These are phyloP conservation scores for Leptinotarsa defecta DNA, from an alignment of 1,140 invertebrate genomes.

Conservation along the genomic window DNA sequence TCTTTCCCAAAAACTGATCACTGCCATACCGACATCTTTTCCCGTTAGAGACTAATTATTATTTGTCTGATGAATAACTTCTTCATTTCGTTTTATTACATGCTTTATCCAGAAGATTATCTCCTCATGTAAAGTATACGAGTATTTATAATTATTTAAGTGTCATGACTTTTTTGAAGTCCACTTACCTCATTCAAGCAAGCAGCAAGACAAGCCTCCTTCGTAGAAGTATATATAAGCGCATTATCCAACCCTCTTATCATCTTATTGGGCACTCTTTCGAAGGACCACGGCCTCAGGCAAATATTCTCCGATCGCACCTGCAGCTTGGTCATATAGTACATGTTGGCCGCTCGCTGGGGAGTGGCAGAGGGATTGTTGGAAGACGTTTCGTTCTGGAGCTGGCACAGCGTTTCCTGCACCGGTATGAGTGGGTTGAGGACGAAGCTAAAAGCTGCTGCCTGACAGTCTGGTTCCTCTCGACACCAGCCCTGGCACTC, in stretches of 20 bases:
- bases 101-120: no score
- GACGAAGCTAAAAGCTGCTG: slow-evolving; percentile 89
- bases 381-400: slow-evolving; percentile 81
- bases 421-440: slow-evolving; percentile 88
- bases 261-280: slow-evolving; percentile 89
- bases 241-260: slow-evolving; percentile 88
- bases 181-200: slow-evolving; percentile 83
- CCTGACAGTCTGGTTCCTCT: slow-evolving; percentile 88
- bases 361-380: slow-evolving; percentile 83
- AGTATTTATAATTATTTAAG: no score
- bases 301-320: slow-evolving; percentile 90
- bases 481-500: slow-evolving; percentile 94
- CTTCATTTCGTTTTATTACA: no score
- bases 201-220: slow-evolving; percentile 89
- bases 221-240: slow-evolving; percentile 89
- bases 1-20: no score
- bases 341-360: slow-evolving; percentile 84
- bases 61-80: no score
- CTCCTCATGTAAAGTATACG: no score
- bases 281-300: slow-evolving; percentile 88
- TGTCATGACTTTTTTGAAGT: no score
- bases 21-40: no score
- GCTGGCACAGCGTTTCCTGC: slow-evolving; percentile 85
- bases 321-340: slow-evolving; percentile 94
- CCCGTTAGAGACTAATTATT: no score